A percentile compares a stretch with the other conserved stretches of the same genome.
Conservation (phyloP, 1,140 invertebrate genomes). For the Procambarus virginalis region DNA sequence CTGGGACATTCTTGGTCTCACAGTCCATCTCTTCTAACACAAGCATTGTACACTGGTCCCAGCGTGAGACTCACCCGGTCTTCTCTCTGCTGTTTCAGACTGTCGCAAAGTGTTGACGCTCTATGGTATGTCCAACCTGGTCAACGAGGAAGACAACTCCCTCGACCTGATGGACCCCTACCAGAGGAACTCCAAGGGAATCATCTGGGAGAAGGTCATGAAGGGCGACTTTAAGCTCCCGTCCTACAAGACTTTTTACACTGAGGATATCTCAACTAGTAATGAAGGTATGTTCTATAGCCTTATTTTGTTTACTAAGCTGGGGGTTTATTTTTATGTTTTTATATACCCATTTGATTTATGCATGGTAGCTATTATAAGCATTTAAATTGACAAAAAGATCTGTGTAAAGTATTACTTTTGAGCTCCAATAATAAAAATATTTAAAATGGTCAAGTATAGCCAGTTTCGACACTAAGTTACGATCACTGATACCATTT, state of each 20-base stretch:
- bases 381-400: no score
- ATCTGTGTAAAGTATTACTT: no score
- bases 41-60: no score
- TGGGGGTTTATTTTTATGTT: no score
- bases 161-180: conserved; percentile 44
- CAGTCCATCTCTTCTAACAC: no score
- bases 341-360: no score
- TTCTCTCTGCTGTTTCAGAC: conserved; percentile 27
- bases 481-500: background rate
- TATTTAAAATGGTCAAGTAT: no score
- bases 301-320: no score
- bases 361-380: no score
- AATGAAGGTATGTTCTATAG: conserved; percentile 11
- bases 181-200: conserved; percentile 30
- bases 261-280: background rate
- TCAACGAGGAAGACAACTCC: conserved; percentile 34
- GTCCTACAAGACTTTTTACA: conserved; percentile 41
- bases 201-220: conserved; percentile 57
- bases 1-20: no score
- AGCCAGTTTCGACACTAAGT: background rate
- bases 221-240: conserved; percentile 48
- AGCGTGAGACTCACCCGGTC: background rate
- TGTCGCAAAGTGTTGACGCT: conserved; percentile 42
- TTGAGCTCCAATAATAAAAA: no score
- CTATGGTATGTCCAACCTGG: conserved; percentile 49